Percentiles rank a stretch among this genome's conserved stretches.
Conservation (phyloP, 1,140 invertebrate genomes). For the Monomorium pharaonis region DNA sequence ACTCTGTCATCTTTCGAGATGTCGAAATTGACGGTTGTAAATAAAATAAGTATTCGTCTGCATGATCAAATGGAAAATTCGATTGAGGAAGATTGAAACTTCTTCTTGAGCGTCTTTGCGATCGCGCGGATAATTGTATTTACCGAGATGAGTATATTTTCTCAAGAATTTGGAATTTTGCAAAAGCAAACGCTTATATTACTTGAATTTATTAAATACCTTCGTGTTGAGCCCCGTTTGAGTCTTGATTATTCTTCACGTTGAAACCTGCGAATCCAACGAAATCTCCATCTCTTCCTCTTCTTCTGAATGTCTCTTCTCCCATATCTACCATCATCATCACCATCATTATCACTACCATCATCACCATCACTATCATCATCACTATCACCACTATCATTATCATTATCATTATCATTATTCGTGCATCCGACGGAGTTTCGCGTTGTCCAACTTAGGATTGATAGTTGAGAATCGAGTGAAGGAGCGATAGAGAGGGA, state of each 20-base stretch:
- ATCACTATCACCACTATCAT: neutral
- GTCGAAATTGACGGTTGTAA: conserved; percentile 44
- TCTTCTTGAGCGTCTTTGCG: neutral
- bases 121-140: conserved; percentile 25
- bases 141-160: conserved; percentile 39
- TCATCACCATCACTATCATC: neutral
- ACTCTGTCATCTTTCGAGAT: conserved; percentile 38
- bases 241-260: conserved; percentile 44
- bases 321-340: conserved; percentile 50
- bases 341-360: neutral
- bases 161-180: conserved; percentile 25
- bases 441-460: conserved; percentile 67
- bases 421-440: conserved; percentile 64
- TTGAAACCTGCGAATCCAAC: conserved; percentile 33
- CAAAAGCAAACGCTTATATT: conserved; percentile 26
- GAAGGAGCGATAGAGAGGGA: conserved; percentile 48
- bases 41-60: conserved; percentile 45
- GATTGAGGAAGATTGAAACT: neutral
- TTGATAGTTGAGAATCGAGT: conserved; percentile 46
- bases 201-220: conserved; percentile 13
- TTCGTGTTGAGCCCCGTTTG: conserved; percentile 18
- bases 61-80: conserved; percentile 12
- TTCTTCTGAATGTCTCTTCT: conserved; percentile 57
- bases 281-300: conserved; percentile 24
- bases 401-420: neutral